Evolutionary conservation across 1,140 invertebrate genomes (phyloP), one percentile per base, ranked within the genome.

Genomic region (Steinernema khuongi): DNA sequence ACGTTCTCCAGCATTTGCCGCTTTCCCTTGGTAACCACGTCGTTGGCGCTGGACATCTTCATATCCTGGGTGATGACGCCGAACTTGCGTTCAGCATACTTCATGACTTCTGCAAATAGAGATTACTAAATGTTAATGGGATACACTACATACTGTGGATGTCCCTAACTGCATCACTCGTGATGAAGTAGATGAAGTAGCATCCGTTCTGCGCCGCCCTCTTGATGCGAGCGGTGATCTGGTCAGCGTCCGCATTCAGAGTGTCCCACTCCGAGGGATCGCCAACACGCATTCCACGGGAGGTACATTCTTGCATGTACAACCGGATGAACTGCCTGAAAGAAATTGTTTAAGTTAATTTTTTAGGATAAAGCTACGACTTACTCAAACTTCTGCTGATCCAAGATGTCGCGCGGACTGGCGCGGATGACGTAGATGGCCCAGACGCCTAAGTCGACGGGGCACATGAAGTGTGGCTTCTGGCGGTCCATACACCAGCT

Each of bases 1-100:
- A 78, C 44, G 22, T 78, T 78, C 70, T 77, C 76, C 19, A 77
- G 33, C 1, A 74, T 77, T 60, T 74, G 33, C n/a, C 41, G 19
- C 22, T 77, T 77, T n/a, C 50, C 50, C 19, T 77, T 41, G 1
- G 22, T 22, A 41, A 0, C 0, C 1, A 77, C 76, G 1, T 60
- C 29, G 11, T 28, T 28, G n/a, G 41, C 67, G 18, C 66, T 77
- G 28, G 67, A 70, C 33, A 70, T 70, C 17, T 67, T 69, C 73
- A 75, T 66, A 29, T 77, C 75, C 60, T 77, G 75, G 26, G 72
- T 71, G n/a, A 71, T 70, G 67, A 77, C 74, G 33, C 18, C 33
- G 31, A 19, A 31, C 33, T 67, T 32, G 11, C 70, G 70, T 30
- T 75, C 74, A 1, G 41, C 32, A 14, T 36, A 30, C 66, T 75